Evolutionary conservation across 2,888 invertebrate genomes (phyloP).

Genomic region (Heterodera filipjevi): DNA sequence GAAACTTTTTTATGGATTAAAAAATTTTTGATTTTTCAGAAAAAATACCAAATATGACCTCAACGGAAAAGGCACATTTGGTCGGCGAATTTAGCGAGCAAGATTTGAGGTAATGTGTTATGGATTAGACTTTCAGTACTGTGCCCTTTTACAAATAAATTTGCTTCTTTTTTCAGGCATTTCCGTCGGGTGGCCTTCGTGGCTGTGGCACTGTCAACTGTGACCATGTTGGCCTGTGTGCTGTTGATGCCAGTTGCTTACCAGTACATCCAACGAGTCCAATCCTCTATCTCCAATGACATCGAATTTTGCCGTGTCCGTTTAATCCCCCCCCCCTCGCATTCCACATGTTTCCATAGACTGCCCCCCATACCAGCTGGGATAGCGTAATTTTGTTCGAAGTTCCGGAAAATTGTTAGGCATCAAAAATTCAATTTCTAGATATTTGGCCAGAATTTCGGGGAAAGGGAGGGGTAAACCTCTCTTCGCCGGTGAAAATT

Average conservation of each 20-base stretch:
- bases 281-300: constrained; percentile 55
- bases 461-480: too few relatives aligned
- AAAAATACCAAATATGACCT: background rate
- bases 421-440: too few relatives aligned
- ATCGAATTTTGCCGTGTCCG: constrained; percentile 60
- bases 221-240: constrained; percentile 61
- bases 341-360: too few relatives aligned
- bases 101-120: constrained; percentile 32
- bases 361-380: too few relatives aligned
- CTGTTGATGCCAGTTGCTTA: constrained; percentile 61
- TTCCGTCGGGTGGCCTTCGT: constrained; percentile 56
- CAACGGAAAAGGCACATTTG: constrained; percentile 35
- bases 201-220: constrained; percentile 62
- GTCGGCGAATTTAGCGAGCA: constrained; percentile 43
- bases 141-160: background rate
- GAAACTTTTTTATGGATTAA: too few relatives aligned
- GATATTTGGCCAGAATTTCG: too few relatives aligned
- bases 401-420: too few relatives aligned
- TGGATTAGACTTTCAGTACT: background rate
- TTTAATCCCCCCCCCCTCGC: background rate
- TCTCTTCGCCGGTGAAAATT: too few relatives aligned
- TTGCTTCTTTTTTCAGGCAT: too few relatives aligned
- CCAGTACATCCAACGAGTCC: constrained; percentile 62
- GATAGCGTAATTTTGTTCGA: too few relatives aligned
- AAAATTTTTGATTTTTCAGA: background rate